Evolutionary conservation across 2,113 vertebrate species (phyloP).

Genomic region (Macquaria australasica): DNA sequence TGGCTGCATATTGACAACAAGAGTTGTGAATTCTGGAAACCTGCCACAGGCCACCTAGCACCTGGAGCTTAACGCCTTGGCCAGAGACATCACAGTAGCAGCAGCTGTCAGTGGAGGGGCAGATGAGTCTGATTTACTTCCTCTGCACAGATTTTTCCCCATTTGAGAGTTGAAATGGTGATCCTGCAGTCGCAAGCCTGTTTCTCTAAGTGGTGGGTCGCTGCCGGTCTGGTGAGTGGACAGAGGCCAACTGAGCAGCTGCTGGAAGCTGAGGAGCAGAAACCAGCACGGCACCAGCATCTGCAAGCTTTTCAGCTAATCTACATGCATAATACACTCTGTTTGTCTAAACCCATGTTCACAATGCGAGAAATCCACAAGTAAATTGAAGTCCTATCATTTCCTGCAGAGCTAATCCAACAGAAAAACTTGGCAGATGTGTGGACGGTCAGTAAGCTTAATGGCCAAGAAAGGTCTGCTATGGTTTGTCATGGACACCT

Average conservation of each 20-base stretch:
- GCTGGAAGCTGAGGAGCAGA: conserved; percentile 55
- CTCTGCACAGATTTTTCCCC: conserved; percentile 29
- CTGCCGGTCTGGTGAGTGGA: conserved; percentile 51
- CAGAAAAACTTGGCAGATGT: neutral
- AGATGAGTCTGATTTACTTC: conserved; percentile 60
- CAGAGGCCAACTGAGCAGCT: conserved; percentile 70
- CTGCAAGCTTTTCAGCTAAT: conserved; percentile 53
- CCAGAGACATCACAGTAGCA: conserved; percentile 50
- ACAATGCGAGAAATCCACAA: conserved; percentile 6
- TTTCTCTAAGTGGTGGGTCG: conserved; percentile 46
- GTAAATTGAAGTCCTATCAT: conserved; percentile 13
- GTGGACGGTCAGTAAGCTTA: neutral
- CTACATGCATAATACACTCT: conserved; percentile 27
- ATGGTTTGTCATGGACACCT: conserved; percentile 1
- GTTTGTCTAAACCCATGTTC: conserved; percentile 15
- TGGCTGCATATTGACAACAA: conserved; percentile 5
- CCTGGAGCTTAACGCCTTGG: conserved; percentile 41
- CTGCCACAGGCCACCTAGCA: conserved; percentile 45
- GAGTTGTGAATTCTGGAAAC: conserved; percentile 37
- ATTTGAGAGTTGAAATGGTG: conserved; percentile 43
- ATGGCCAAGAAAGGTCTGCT: neutral
- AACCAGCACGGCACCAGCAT: conserved; percentile 42
- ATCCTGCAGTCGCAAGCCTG: conserved; percentile 36
- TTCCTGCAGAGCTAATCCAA: conserved; percentile 36
- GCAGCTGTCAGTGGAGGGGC: conserved; percentile 55